Evolutionary conservation across 1,140 invertebrate genomes (phyloP).

Genomic region (Diachasma alloeum): DNA sequence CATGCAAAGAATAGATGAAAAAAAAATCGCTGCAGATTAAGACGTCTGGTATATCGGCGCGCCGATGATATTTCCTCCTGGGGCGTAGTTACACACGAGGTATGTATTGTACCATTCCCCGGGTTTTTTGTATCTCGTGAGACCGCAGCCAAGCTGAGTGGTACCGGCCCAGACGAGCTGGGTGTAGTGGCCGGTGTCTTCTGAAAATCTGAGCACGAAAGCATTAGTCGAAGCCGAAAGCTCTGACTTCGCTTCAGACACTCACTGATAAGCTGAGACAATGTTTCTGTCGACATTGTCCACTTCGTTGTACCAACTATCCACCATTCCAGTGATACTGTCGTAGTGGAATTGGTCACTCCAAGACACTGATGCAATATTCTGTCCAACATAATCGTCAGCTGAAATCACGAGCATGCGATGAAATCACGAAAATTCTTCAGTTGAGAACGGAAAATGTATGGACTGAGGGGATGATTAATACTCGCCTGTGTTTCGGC

Average conservation of each 20-base stretch:
- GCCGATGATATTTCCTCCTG: slow-evolving; percentile 48
- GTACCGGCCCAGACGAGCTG: slow-evolving; percentile 52
- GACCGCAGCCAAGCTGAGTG: slow-evolving; percentile 53
- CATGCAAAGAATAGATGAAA: too few species aligned
- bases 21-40: background rate
- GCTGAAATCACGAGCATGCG: too few species aligned
- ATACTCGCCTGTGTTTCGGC: background rate
- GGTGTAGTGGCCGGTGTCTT: slow-evolving; percentile 32
- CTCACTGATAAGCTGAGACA: background rate
- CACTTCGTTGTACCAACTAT: background rate
- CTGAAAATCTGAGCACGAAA: background rate
- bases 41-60: slow-evolving; percentile 31
- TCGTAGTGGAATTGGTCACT: background rate
- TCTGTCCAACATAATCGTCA: background rate
- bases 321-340: background rate
- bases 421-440: too few species aligned
- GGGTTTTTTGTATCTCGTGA: slow-evolving; percentile 26
- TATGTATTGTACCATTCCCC: slow-evolving; percentile 20
- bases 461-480: too few species aligned
- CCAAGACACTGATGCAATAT: background rate
- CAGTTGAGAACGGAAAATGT: too few species aligned
- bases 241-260: background rate
- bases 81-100: slow-evolving; percentile 62
- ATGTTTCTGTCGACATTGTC: background rate
- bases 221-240: background rate